Conservation (phyloP, 2,888 invertebrate genomes). For the Drosophila pseudotakahashii region DNA sequence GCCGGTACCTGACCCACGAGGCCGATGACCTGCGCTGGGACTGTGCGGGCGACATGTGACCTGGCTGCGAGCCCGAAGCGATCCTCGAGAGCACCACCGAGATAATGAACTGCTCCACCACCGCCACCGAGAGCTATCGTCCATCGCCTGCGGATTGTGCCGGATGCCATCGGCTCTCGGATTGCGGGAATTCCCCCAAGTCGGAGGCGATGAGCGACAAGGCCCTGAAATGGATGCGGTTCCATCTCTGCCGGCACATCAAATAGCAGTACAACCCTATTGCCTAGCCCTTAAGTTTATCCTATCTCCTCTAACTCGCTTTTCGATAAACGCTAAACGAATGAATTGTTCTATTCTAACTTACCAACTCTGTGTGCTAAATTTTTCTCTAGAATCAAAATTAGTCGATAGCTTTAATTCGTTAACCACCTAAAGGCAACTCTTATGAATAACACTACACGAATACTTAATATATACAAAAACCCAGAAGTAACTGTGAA, state of each 20-base stretch:
- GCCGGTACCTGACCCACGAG: constrained; percentile 95
- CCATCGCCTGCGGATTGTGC: constrained; percentile 68
- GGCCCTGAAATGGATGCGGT: constrained; percentile 84
- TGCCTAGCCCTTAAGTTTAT: constrained; percentile 38
- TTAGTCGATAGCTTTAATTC: constrained; percentile 57
- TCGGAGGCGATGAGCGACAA: constrained; percentile 84
- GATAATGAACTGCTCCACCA: constrained; percentile 42
- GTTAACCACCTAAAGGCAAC: constrained; percentile 44
- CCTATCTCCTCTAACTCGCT: constrained; percentile 32
- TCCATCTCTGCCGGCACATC: constrained; percentile 83
- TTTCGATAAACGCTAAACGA: constrained; percentile 31
- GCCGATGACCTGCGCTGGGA: constrained; percentile 96
- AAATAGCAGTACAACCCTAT: constrained; percentile 65
- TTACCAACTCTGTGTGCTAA: constrained; percentile 63
- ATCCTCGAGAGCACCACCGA: constrained; percentile 44
- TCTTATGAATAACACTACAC: constrained; percentile 55
- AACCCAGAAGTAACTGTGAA: constrained; percentile 28
- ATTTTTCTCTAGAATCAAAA: constrained; percentile 71
- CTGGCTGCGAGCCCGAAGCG: constrained; percentile 67
- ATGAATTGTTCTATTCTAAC: constrained; percentile 2
- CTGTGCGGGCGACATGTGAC: constrained; percentile 84
- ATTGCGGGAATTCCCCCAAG: constrained; percentile 73
- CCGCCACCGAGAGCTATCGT: constrained; percentile 55
- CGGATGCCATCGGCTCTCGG: constrained; percentile 78
- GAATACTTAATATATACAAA: constrained; percentile 32